These are phyloP conservation scores for Antidorcas marsupialis DNA, from an alignment of 2,113 vertebrate genomes.

Conservation along the genomic window DNA sequence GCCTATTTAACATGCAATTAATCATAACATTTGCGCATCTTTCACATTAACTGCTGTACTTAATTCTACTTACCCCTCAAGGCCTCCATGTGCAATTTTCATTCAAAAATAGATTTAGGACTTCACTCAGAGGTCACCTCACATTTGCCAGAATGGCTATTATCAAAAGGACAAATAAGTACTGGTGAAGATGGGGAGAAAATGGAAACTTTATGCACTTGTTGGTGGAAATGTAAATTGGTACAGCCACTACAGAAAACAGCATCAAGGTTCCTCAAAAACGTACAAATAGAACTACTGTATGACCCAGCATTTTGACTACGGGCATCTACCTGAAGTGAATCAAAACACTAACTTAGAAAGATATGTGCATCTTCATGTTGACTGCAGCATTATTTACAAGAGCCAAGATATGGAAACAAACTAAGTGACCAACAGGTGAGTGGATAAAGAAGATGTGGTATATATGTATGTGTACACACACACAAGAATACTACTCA, in stretches of 20 bases:
- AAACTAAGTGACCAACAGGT: not conserved
- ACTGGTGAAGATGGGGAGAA: not conserved
- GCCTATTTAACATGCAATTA: not conserved
- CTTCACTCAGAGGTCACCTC: not conserved
- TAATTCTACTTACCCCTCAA: not conserved
- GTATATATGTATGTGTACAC: not conserved
- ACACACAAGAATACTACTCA: not conserved
- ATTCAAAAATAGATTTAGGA: slow-evolving; percentile 1
- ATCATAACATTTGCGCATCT: not conserved
- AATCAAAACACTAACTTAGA: not conserved
- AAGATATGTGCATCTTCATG: not conserved
- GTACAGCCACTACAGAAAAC: not conserved
- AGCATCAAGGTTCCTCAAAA: not conserved
- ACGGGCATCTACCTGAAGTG: not conserved
- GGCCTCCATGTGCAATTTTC: not conserved
- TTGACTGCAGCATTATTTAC: not conserved
- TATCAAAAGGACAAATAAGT: not conserved
- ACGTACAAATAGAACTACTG: not conserved
- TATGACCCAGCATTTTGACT: not conserved
- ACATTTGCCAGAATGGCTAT: not conserved
- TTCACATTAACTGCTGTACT: not conserved
- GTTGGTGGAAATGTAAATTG: not conserved
- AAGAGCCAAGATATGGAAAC: not conserved
- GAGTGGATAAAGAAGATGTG: not conserved
- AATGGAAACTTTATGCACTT: not conserved